Evolutionary conservation across 2,113 vertebrate species (phyloP).

Genomic region (Xiphophorus hellerii): DNA sequence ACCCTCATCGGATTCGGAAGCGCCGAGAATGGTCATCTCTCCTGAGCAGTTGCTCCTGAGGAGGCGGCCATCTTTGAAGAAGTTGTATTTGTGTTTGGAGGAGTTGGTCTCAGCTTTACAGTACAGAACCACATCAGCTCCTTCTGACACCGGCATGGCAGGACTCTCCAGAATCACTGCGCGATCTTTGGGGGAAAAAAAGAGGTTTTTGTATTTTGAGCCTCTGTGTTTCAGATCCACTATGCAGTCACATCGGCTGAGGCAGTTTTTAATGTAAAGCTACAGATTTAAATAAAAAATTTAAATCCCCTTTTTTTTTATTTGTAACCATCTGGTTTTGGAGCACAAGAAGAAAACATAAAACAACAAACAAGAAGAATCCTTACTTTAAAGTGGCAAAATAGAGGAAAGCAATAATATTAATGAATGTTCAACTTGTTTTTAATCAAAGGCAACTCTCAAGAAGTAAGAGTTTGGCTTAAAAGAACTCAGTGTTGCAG

Average conservation of each 20-base stretch:
- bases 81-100: neutral
- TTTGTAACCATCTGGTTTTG: too few species aligned
- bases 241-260: neutral
- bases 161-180: conserved; percentile 47
- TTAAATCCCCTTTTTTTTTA: too few species aligned
- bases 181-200: conserved; percentile 1
- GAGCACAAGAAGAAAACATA: too few species aligned
- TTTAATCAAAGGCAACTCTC: too few species aligned
- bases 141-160: conserved; percentile 12
- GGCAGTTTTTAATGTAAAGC: neutral
- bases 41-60: conserved; percentile 30
- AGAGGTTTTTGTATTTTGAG: neutral
- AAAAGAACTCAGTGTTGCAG: too few species aligned
- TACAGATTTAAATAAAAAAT: too few species aligned
- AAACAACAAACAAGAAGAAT: too few species aligned
- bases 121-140: conserved; percentile 28
- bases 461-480: too few species aligned
- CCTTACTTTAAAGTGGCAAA: too few species aligned
- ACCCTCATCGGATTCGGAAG: conserved; percentile 47
- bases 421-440: too few species aligned
- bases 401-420: too few species aligned
- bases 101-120: conserved; percentile 2
- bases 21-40: conserved; percentile 27
- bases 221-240: neutral
- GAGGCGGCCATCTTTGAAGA: conserved; percentile 42